A percentile compares a stretch with the other conserved stretches of the same genome.
Evolutionary conservation across 2,797 vertebrate species (phyloP).

Genomic region (Rhadinocentrus ornatus): DNA sequence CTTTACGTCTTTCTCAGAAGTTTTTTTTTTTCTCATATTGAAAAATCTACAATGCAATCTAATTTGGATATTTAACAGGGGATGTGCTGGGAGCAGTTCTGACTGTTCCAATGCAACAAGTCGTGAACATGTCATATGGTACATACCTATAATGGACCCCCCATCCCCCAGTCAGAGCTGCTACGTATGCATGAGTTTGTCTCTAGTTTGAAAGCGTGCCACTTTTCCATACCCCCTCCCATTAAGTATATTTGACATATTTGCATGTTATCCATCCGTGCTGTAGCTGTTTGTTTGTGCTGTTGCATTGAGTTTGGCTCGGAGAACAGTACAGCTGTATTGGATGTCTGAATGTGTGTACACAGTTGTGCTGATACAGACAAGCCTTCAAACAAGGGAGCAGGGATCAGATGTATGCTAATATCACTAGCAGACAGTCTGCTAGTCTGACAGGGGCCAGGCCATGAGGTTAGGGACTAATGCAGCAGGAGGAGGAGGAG

Average conservation of each 20-base stretch:
- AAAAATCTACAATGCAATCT: constrained; percentile 33
- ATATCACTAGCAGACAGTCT: constrained; percentile 65
- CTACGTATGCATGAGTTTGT: constrained; percentile 32
- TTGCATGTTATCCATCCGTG: constrained; percentile 36
- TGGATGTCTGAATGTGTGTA: constrained; percentile 64
- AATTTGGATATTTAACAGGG: constrained; percentile 43
- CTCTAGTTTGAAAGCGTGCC: constrained; percentile 14
- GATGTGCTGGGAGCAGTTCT: constrained; percentile 37
- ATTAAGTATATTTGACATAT: constrained; percentile 38
- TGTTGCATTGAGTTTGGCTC: constrained; percentile 52
- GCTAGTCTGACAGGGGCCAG: constrained; percentile 53
- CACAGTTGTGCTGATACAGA: constrained; percentile 64
- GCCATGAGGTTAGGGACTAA: constrained; percentile 42
- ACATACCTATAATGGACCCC: neutral
- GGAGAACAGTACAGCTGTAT: constrained; percentile 52
- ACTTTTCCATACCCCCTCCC: constrained; percentile 10
- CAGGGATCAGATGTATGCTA: constrained; percentile 72
- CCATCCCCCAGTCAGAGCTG: constrained; percentile 5
- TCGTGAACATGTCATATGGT: constrained; percentile 3
- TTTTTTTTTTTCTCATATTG: constrained; percentile 29
- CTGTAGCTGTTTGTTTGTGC: constrained; percentile 63
- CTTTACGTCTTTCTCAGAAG: constrained; percentile 7
- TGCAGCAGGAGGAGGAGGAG: constrained; percentile 31
- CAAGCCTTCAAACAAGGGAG: constrained; percentile 57
- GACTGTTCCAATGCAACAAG: constrained; percentile 17